These are phyloP conservation scores for Gymnarchus niloticus DNA, from an alignment of 2,113 vertebrate genomes.

Conservation along the genomic window DNA sequence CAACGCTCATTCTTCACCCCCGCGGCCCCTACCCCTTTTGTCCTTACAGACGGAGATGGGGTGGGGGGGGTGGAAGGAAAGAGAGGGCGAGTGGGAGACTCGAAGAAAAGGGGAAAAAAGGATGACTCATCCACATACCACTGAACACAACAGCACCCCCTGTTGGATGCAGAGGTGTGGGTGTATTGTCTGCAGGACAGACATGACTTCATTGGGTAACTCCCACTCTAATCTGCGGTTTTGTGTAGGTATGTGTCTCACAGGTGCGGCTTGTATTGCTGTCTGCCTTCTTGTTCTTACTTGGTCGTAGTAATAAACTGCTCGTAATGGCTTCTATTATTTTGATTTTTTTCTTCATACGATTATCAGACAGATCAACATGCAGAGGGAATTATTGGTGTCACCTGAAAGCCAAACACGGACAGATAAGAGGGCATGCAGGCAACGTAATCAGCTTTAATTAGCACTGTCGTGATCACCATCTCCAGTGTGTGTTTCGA, in stretches of 20 bases:
- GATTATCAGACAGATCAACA: neutral
- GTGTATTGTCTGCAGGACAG: conserved; percentile 58
- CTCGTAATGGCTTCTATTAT: neutral
- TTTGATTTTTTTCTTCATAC: too few relatives aligned
- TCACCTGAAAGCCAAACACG: neutral
- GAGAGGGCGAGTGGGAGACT: conserved; percentile 23
- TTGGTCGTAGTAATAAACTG: neutral
- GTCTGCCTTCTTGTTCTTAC: neutral
- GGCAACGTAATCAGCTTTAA: too few relatives aligned
- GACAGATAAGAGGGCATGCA: too few relatives aligned
- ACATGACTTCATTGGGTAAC: conserved; percentile 52
- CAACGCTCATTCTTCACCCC: conserved; percentile 47
- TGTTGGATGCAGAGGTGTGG: conserved; percentile 60
- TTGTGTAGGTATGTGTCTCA: neutral
- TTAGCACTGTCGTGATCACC: too few relatives aligned
- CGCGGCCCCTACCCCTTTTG: conserved; percentile 41
- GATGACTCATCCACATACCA: conserved; percentile 67
- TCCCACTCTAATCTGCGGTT: conserved; percentile 37
- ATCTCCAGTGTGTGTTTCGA: too few relatives aligned
- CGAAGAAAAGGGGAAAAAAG: conserved; percentile 53
- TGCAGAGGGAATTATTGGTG: neutral
- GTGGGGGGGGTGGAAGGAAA: conserved; percentile 5
- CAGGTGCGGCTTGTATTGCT: conserved; percentile 9
- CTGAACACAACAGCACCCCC: conserved; percentile 64
- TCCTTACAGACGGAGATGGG: conserved; percentile 34